A percentile compares a stretch with the other conserved stretches of the same genome.
phyloP scores from a whole-genome alignment of 2,113 vertebrate species.

The Vicugna pacos region DNA sequence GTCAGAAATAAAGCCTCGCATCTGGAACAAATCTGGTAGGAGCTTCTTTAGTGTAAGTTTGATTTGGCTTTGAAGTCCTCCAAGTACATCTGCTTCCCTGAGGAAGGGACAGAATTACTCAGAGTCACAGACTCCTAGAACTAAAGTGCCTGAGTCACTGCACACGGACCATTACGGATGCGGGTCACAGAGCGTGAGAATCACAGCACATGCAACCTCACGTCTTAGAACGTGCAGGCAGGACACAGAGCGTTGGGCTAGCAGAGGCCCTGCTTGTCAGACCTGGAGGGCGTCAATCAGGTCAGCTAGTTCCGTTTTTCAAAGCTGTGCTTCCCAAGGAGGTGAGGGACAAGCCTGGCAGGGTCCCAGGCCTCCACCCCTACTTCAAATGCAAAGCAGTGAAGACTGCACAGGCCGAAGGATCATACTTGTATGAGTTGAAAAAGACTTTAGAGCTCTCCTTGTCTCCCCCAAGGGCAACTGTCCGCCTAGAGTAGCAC shows the following conservation, averaged over 20 bases:
- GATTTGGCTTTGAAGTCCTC: conserved; percentile 22
- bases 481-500: not conserved
- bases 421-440: not conserved
- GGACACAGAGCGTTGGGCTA: not conserved
- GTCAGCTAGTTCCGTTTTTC: not conserved
- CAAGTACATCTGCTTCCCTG: not conserved
- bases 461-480: not conserved
- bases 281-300: not conserved
- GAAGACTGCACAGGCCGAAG: not conserved
- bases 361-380: not conserved
- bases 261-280: not conserved
- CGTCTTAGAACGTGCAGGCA: not conserved
- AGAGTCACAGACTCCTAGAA: not conserved
- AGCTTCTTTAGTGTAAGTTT: not conserved
- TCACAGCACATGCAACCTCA: not conserved
- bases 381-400: not conserved
- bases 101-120: not conserved
- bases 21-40: not conserved
- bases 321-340: not conserved
- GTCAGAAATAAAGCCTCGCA: not conserved
- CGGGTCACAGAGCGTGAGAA: not conserved
- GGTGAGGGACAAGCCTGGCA: not conserved
- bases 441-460: not conserved
- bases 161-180: too few relatives aligned
- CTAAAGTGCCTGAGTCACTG: not conserved